These are phyloP conservation scores for Myotis daubentonii DNA, from an alignment of 2,797 vertebrate species.

Conservation along the genomic window DNA sequence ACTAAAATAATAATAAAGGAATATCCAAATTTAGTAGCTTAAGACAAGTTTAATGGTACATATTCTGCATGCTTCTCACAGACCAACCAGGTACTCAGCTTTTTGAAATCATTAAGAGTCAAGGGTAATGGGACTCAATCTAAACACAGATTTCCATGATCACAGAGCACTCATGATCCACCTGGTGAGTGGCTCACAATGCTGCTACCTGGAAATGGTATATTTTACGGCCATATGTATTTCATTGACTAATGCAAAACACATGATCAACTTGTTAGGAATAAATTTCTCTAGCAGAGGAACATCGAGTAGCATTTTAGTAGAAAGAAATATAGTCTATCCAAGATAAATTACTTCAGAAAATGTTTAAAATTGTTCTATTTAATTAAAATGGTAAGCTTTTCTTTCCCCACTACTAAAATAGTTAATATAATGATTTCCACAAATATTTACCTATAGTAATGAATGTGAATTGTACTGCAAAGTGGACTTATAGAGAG, in stretches of 20 bases:
- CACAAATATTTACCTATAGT: not conserved
- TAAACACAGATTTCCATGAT: not conserved
- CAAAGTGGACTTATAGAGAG: not conserved
- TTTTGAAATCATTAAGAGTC: not conserved
- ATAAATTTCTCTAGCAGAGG: not conserved
- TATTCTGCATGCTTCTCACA: not conserved
- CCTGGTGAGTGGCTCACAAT: not conserved
- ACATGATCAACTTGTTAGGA: not conserved
- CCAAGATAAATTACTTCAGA: not conserved
- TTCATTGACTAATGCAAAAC: not conserved
- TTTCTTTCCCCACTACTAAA: not conserved
- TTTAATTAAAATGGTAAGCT: not conserved
- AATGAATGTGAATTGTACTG: not conserved
- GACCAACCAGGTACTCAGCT: accelerated
- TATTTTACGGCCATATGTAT: not conserved
- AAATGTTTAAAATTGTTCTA: not conserved
- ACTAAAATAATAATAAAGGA: not conserved
- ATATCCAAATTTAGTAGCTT: not conserved
- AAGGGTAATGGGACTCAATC: not conserved
- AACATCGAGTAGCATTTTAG: not conserved
- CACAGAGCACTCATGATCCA: not conserved
- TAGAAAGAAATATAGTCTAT: not conserved
- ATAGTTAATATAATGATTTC: not conserved
- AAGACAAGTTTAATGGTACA: not conserved
- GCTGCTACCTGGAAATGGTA: not conserved